Evolutionary conservation across 2,113 vertebrate species (phyloP).

Genomic region (Zapornia atra): DNA sequence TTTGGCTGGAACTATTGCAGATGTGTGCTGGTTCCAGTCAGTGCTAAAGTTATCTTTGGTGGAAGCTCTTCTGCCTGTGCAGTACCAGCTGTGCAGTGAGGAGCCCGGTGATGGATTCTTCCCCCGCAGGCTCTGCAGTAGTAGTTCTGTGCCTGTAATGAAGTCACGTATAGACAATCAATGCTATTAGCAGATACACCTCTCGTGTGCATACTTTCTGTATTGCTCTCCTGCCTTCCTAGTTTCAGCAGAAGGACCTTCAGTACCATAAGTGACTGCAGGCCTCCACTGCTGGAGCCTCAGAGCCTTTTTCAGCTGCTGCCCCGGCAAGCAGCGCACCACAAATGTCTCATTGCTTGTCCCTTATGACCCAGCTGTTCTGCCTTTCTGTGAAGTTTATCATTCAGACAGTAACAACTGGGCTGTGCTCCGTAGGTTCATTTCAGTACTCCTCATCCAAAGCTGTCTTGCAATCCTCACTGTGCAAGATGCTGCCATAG

Average conservation of each 20-base stretch:
- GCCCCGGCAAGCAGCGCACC: background rate
- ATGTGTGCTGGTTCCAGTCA: background rate
- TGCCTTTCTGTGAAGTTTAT: background rate
- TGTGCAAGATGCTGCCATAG: background rate
- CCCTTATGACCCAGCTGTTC: background rate
- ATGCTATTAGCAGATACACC: background rate
- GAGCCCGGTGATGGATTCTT: background rate
- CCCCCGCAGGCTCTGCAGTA: background rate
- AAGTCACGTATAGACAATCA: background rate
- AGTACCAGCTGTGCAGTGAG: background rate
- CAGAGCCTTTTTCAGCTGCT: background rate
- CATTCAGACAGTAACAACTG: background rate
- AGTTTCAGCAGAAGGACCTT: background rate
- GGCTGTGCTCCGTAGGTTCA: rapidly evolving
- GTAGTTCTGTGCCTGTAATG: background rate
- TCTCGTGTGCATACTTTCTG: background rate
- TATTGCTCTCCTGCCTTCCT: background rate
- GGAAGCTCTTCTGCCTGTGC: background rate
- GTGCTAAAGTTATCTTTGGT: background rate
- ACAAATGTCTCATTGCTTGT: background rate
- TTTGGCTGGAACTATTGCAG: background rate
- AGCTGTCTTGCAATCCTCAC: background rate
- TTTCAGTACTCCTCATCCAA: background rate
- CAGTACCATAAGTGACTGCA: background rate
- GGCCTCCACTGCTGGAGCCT: background rate